Base-by-base conservation (phyloP, 2,113 vertebrate species). In the zebrafish (Danio rerio) region DNA sequence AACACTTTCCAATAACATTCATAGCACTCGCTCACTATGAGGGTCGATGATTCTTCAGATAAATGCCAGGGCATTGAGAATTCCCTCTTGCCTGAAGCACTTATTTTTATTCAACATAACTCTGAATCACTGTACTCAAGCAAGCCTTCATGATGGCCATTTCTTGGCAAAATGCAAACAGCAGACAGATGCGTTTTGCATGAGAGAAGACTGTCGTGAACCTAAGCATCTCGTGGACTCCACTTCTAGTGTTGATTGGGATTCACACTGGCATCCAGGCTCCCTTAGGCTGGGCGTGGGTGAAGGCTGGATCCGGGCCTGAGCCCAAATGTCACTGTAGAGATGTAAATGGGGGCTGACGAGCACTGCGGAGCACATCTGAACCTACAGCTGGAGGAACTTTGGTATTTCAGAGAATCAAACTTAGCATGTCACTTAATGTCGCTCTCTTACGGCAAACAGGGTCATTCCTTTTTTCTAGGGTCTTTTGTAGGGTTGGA, bases 391-490 rank as follows among this genome's bases (percentile, higher is more conserved):
- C 78, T 78, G 63, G 43, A 68, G 73, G 70, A 85, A 81, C 83
- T 81, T 85, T 83, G 76, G 74, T 86, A 85, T 78, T 75, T 87
- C 78, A 43, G 15, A 69, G 78, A 87, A 78, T 87, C 75, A 87
- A 82, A 80, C 52, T 72, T 80, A 79, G 47, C 78, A 75, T 61
- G 73, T 74, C 82, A 81, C n/a, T 50, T 65, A 78, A 20, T 21
- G 52, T 31, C 45, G 66, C 78, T 59, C 43, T 58, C 79, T 59
- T 62, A 10, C 21, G 68, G 79, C 53, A 40, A 69, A 50, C 20
- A 45, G 49, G n/a, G 5, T 40, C 6, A 16, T 6, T 50, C 43
- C 68, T 71, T 20, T 45, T 71, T 45, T 71, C 31, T 31, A 31
- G 31, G 15, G 15, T 71, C 68, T 71, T 52, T 9, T 52, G 49